A percentile compares a stretch with the other conserved stretches of the same genome.
Evolutionary conservation across 2,797 vertebrate species (phyloP).

Genomic region (Acanthornis magna): DNA sequence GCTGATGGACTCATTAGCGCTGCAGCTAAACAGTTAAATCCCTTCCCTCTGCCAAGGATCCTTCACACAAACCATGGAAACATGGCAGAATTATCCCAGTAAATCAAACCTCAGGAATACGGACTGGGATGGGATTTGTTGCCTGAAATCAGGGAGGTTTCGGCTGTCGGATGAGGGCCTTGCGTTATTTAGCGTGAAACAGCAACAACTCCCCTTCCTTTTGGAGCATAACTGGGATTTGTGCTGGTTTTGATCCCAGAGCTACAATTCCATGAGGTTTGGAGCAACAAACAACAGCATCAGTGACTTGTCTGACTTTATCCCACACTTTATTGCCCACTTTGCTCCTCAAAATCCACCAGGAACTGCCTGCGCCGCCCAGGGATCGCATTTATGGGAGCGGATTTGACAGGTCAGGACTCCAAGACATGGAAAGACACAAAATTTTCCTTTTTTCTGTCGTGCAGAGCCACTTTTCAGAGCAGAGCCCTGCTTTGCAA

Average conservation of each 20-base stretch:
- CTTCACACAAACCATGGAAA: neutral
- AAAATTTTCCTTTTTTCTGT: neutral
- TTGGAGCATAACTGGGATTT: neutral
- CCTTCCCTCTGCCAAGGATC: neutral
- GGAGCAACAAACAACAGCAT: neutral
- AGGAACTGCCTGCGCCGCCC: neutral
- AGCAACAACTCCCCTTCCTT: neutral
- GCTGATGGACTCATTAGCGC: neutral
- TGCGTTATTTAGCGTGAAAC: neutral
- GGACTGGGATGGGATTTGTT: neutral
- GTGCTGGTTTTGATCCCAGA: neutral
- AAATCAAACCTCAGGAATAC: constrained; percentile 26
- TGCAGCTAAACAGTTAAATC: neutral
- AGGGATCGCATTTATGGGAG: accelerated
- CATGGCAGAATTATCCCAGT: neutral
- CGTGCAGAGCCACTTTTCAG: neutral
- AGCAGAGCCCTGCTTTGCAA: neutral
- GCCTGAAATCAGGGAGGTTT: neutral
- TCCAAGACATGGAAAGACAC: neutral
- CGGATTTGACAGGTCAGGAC: neutral
- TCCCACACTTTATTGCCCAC: accelerated
- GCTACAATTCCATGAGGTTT: neutral
- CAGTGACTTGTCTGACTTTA: accelerated
- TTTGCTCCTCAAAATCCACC: neutral
- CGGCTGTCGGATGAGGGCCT: neutral